A percentile compares a stretch with the other conserved stretches of the same genome.
phyloP scores from a whole-genome alignment of 2,888 invertebrate genomes.

The Catocala fraxini region DNA sequence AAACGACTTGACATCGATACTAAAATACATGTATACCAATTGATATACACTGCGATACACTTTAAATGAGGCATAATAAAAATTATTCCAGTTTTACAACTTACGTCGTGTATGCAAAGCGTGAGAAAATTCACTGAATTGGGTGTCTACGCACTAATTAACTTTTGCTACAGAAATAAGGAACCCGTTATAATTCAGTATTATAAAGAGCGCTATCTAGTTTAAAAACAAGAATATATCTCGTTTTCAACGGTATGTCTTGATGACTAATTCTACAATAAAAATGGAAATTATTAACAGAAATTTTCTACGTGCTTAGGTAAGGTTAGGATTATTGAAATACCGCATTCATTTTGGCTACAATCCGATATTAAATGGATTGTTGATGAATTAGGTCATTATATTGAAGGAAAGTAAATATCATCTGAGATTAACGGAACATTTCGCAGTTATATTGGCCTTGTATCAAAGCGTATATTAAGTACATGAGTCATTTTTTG shows the following conservation, averaged over 20 bases:
- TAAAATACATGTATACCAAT: slow-evolving; percentile 30
- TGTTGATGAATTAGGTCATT: neutral
- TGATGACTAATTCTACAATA: slow-evolving; percentile 42
- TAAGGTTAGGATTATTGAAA: slow-evolving; percentile 19
- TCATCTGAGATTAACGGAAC: slow-evolving; percentile 52
- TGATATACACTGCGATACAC: slow-evolving; percentile 37
- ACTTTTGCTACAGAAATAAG: slow-evolving; percentile 58
- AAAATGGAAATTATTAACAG: slow-evolving; percentile 37
- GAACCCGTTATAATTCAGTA: slow-evolving; percentile 57
- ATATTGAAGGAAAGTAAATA: slow-evolving; percentile 17
- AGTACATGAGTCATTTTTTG: slow-evolving; percentile 29
- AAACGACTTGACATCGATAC: slow-evolving; percentile 32
- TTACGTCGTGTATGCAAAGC: slow-evolving; percentile 53
- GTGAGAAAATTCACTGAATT: slow-evolving; percentile 58
- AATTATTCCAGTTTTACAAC: slow-evolving; percentile 55
- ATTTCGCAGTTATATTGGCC: slow-evolving; percentile 43
- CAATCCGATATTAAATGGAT: neutral
- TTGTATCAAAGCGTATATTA: slow-evolving; percentile 30
- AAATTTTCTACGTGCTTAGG: slow-evolving; percentile 13
- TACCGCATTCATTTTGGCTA: slow-evolving; percentile 6
- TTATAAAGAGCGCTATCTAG: slow-evolving; percentile 38
- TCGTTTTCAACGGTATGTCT: slow-evolving; percentile 48
- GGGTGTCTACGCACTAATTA: slow-evolving; percentile 48
- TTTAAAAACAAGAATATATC: slow-evolving; percentile 32
- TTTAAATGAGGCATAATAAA: slow-evolving; percentile 57